These are phyloP conservation scores for Antennarius maculatus DNA, from an alignment of 2,797 vertebrate species.

Conservation along the genomic window DNA sequence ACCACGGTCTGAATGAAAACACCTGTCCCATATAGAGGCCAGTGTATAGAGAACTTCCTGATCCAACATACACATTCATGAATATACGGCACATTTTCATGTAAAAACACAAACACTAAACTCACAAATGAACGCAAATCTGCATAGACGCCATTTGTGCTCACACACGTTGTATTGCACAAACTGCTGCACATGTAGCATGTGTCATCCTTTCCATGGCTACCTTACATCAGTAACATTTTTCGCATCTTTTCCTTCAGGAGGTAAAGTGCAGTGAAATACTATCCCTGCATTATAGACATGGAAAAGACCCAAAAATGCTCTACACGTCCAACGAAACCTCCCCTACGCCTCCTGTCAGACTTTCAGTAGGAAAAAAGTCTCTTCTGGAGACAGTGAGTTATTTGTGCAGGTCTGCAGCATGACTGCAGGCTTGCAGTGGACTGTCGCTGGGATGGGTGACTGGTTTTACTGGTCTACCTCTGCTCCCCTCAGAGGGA, in stretches of 20 bases:
- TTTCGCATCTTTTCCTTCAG: conserved; percentile 61
- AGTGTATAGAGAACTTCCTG: conserved; percentile 61
- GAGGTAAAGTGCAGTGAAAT: conserved; percentile 72
- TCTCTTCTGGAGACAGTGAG: conserved; percentile 68
- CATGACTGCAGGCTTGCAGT: conserved; percentile 67
- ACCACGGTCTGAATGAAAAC: conserved; percentile 78
- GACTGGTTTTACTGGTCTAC: conserved; percentile 80
- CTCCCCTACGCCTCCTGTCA: conserved; percentile 68
- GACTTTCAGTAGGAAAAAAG: conserved; percentile 54
- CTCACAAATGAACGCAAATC: conserved; percentile 31
- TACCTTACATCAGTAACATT: conserved; percentile 56
- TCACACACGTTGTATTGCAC: conserved; percentile 30
- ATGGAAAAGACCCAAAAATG: conserved; percentile 77
- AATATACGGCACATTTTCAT: conserved; percentile 66
- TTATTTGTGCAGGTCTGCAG: conserved; percentile 73
- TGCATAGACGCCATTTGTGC: conserved; percentile 51
- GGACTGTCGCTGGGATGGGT: conserved; percentile 74
- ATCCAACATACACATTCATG: conserved; percentile 74
- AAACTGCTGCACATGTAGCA: conserved; percentile 33
- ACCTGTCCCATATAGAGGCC: conserved; percentile 72
- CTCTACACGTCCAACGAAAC: conserved; percentile 69
- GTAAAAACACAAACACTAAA: conserved; percentile 55
- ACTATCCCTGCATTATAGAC: conserved; percentile 67
- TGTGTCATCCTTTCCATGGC: conserved; percentile 68
- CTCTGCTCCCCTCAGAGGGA: conserved; percentile 39